A percentile compares a stretch with the other conserved stretches of the same genome.
phyloP scores from a whole-genome alignment of 2,113 vertebrate genomes.

The Aspiorhynchus laticeps region DNA sequence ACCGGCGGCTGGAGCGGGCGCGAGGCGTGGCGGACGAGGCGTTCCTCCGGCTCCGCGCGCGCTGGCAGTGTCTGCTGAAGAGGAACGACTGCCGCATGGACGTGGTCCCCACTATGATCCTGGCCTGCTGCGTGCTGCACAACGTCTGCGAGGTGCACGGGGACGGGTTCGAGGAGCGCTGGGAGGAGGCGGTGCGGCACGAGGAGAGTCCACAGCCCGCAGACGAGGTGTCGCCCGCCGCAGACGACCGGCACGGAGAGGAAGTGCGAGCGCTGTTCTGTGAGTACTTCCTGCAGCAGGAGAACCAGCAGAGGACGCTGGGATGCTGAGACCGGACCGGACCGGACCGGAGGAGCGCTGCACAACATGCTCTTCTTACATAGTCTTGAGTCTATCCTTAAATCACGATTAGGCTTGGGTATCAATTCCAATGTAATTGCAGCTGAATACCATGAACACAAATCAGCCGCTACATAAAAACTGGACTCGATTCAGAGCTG shows the following conservation, averaged over 20 bases:
- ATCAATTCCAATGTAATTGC: too few relatives aligned
- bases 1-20: slow-evolving; percentile 63
- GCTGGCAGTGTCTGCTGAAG: slow-evolving; percentile 77
- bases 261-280: slow-evolving; percentile 78
- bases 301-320: slow-evolving; percentile 50
- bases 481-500: too few relatives aligned
- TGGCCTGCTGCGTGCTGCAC: slow-evolving; percentile 76
- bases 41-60: slow-evolving; percentile 70
- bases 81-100: slow-evolving; percentile 74
- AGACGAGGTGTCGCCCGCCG: slow-evolving; percentile 60
- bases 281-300: slow-evolving; percentile 76
- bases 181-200: slow-evolving; percentile 68
- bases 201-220: slow-evolving; percentile 71
- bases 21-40: slow-evolving; percentile 57
- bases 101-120: slow-evolving; percentile 73
- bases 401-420: too few relatives aligned
- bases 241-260: slow-evolving; percentile 72
- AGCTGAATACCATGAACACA: too few relatives aligned
- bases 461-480: too few relatives aligned
- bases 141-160: slow-evolving; percentile 77
- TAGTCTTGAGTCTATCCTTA: too few relatives aligned
- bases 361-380: too few relatives aligned
- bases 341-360: too few relatives aligned
- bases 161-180: slow-evolving; percentile 68
- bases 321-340: too few relatives aligned